Evolutionary conservation across 2,113 vertebrate genomes (phyloP).

Genomic region (Triplophysa siluroides): DNA sequence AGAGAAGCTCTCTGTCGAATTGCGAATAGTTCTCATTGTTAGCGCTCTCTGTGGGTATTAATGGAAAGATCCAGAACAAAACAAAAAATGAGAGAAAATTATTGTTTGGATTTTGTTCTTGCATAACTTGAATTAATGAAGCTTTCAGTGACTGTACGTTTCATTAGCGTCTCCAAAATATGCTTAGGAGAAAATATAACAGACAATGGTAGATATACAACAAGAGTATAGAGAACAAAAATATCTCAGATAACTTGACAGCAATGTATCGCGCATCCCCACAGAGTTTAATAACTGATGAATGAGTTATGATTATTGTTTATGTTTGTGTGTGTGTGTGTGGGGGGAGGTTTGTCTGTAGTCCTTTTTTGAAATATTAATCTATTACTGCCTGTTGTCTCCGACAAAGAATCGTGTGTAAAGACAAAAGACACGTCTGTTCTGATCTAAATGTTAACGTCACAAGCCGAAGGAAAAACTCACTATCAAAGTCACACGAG

Average conservation of each 20-base stretch:
- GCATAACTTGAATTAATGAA: neutral
- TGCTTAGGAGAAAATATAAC: neutral
- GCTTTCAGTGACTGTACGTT: neutral
- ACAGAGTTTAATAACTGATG: slow-evolving; percentile 4
- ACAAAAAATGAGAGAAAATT: neutral
- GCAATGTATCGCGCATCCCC: neutral
- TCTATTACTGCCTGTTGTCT: slow-evolving; percentile 59
- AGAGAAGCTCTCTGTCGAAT: neutral
- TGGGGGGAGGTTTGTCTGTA: slow-evolving; percentile 20
- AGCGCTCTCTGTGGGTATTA: neutral
- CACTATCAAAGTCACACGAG: slow-evolving; percentile 51
- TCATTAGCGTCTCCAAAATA: neutral
- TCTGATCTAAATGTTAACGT: slow-evolving; percentile 54
- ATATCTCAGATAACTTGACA: neutral
- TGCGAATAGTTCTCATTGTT: neutral
- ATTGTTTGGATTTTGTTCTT: neutral
- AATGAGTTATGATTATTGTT: neutral
- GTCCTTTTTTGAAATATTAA: slow-evolving; percentile 59
- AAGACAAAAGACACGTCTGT: slow-evolving; percentile 65
- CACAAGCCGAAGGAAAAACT: slow-evolving; percentile 53
- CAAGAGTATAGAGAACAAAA: no score
- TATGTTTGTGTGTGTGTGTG: neutral
- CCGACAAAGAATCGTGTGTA: slow-evolving; percentile 60
- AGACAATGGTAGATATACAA: no score
- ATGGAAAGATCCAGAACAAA: neutral